A percentile compares a stretch with the other conserved stretches of the same genome.
phyloP scores from a whole-genome alignment of 2,888 invertebrate genomes.

The Agriopis aurantiaria region DNA sequence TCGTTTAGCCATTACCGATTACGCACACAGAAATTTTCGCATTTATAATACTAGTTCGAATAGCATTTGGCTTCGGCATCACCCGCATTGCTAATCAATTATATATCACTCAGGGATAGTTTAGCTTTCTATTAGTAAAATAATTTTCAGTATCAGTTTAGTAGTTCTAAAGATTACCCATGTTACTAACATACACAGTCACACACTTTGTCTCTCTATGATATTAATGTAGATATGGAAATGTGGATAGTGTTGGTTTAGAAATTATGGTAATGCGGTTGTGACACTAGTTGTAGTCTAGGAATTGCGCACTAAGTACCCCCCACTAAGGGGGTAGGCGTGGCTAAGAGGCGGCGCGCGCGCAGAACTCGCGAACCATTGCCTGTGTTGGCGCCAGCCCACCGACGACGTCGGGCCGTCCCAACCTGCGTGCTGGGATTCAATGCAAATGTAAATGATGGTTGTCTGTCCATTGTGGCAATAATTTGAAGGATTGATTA shows the following conservation, averaged over 20 bases:
- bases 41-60: too few species aligned
- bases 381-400: conserved; percentile 44
- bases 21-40: too few species aligned
- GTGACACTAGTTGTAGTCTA: conserved; percentile 43
- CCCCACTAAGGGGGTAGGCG: conserved; percentile 47
- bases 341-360: conserved; percentile 60
- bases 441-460: conserved; percentile 33
- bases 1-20: too few species aligned
- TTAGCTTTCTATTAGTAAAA: too few species aligned
- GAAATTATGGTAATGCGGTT: conserved; percentile 39
- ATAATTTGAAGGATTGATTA: not conserved
- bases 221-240: not conserved
- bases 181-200: too few species aligned
- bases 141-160: too few species aligned
- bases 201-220: too few species aligned
- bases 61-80: too few species aligned
- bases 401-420: conserved; percentile 16
- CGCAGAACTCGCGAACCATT: conserved; percentile 53
- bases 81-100: too few species aligned
- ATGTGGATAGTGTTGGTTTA: conserved; percentile 12
- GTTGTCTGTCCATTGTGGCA: too few species aligned
- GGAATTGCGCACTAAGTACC: conserved; percentile 38
- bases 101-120: too few species aligned
- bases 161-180: too few species aligned
- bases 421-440: conserved; percentile 27